These are phyloP conservation scores for Progne subis DNA, from an alignment of 2,113 vertebrate species.

Conservation along the genomic window DNA sequence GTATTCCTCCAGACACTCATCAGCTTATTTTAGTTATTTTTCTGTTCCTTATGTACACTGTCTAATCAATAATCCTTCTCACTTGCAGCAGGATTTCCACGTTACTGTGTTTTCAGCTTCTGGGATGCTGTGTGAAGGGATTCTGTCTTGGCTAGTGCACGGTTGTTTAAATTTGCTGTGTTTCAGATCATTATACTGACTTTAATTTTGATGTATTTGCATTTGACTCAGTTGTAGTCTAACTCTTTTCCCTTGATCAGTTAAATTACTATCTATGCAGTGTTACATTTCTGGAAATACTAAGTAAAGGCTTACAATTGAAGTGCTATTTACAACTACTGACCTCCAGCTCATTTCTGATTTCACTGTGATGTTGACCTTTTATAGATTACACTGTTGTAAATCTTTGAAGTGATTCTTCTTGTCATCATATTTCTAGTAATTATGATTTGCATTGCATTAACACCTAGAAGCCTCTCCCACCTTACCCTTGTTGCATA, in stretches of 20 bases:
- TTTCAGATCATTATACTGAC: slow-evolving; percentile 73
- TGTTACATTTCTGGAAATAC: slow-evolving; percentile 51
- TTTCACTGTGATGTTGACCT: slow-evolving; percentile 52
- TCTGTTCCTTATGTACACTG: background rate
- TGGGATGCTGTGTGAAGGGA: background rate
- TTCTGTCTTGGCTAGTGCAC: slow-evolving; percentile 31
- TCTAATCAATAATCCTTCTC: slow-evolving; percentile 33
- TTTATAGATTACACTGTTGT: slow-evolving; percentile 48
- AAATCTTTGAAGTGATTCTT: slow-evolving; percentile 49
- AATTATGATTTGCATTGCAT: slow-evolving; percentile 60
- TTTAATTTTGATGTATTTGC: slow-evolving; percentile 78
- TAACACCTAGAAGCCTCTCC: slow-evolving; percentile 38
- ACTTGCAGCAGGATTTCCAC: slow-evolving; percentile 11
- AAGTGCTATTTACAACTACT: slow-evolving; percentile 54
- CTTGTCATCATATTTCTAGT: slow-evolving; percentile 51
- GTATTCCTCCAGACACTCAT: slow-evolving; percentile 13
- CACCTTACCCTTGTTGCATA: slow-evolving; percentile 19
- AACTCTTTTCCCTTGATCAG: slow-evolving; percentile 61
- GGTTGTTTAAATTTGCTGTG: slow-evolving; percentile 64
- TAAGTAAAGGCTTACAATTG: slow-evolving; percentile 49
- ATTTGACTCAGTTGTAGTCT: slow-evolving; percentile 65
- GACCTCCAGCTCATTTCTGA: slow-evolving; percentile 37
- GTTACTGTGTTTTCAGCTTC: slow-evolving; percentile 3
- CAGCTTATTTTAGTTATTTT: slow-evolving; percentile 21
- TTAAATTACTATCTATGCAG: slow-evolving; percentile 68